Evolutionary conservation across 1,140 invertebrate genomes (phyloP), one percentile per base, ranked within the genome.

Genomic region (Drosophila micromelanica): DNA sequence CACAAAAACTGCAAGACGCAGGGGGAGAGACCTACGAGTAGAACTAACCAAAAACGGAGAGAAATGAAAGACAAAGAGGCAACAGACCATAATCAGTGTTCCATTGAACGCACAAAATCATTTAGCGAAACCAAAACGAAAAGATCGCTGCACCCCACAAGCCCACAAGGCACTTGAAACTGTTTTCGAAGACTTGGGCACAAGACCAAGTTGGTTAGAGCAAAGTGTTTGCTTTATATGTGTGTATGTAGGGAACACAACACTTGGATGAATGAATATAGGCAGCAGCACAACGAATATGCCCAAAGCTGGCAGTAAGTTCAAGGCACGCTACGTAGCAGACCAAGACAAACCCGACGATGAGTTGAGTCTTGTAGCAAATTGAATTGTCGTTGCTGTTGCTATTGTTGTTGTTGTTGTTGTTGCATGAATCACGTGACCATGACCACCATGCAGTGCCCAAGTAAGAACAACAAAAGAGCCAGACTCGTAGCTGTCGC

Each of bases 71-170:
- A 62, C 75, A 86, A 78, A 74, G 74, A 63, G 48, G 79, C 61
- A 81, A 73, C 63, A 81, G 75, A 87, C 87, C 86, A 91, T 90
- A 90, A 79, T 91, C 90, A 91, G 73, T 91, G 79, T 91, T 91
- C 90, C 90, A 91, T 91, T 91, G 90, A 91, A 91, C 80, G 90
- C 84, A 90, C 90, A 91, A 91, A 91, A 91, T 91, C 90, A 91
- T 91, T 90, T 91, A 91, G 86, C 90, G 90, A 87, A 90, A 91
- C 90, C 86, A 76, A 90, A 87, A 70, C 56, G 71, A 90, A 82
- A 73, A 79, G 40, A 76, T 67, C 54, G 55, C 56, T 64, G 80
- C 82, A 87, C 84, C 82, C 82, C 82, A 77, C 74, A 78, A 84
- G 40, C 74, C 74, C 54, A 70, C 62, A 81, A 37, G 65, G 74